phyloP scores from a whole-genome alignment of 2,797 vertebrate genomes.

The Phataginus tricuspis region DNA sequence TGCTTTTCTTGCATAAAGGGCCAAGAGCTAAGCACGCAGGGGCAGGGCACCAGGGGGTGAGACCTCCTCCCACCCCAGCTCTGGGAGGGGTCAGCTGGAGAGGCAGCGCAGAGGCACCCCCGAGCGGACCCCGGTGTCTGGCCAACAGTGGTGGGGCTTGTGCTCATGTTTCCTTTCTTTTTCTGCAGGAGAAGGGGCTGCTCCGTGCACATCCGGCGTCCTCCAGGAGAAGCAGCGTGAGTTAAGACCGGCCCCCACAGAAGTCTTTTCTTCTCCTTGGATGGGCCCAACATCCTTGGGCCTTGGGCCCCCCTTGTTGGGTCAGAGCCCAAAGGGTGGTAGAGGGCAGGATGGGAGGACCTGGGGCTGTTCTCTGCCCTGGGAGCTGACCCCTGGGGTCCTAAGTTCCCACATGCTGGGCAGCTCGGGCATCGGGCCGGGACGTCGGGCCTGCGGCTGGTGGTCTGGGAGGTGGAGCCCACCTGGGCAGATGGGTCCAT shows the following conservation, averaged over 20 bases:
- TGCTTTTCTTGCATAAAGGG: not conserved
- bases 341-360: not conserved
- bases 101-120: not conserved
- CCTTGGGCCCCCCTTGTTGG: not conserved
- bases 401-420: too few species aligned
- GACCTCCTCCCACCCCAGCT: not conserved
- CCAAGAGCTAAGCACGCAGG: not conserved
- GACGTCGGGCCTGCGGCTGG: not conserved
- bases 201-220: conserved; percentile 55
- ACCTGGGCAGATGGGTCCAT: not conserved
- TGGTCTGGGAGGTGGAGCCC: not conserved
- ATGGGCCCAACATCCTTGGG: too few species aligned
- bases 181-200: conserved; percentile 63
- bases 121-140: not conserved
- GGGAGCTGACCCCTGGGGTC: not conserved
- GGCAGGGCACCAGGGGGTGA: not conserved
- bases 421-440: not conserved
- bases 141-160: not conserved
- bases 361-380: not conserved
- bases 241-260: not conserved
- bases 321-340: not conserved
- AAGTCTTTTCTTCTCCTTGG: not conserved
- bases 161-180: not conserved
- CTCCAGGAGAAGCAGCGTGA: conserved; percentile 82
- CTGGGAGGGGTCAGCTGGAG: not conserved